A percentile compares a stretch with the other conserved stretches of the same genome.
These are phyloP conservation scores for Melanerpes aurifrons DNA, from an alignment of 2,113 vertebrate species.

Conservation along the genomic window DNA sequence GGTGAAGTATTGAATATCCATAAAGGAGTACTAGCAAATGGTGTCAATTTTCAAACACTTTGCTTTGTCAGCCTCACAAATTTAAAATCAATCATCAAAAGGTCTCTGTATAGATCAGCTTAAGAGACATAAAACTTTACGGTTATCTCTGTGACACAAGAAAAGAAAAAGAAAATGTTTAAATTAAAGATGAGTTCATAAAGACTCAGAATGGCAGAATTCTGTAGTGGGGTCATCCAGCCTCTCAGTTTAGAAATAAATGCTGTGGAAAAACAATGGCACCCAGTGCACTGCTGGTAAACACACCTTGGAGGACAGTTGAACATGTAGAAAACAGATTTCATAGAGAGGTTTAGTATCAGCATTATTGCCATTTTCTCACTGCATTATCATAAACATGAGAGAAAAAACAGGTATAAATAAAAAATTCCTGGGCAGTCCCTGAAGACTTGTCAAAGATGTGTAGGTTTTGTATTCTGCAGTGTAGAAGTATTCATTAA, in stretches of 20 bases:
- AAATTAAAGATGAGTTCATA: slow-evolving; percentile 41
- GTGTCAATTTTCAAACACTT: slow-evolving; percentile 66
- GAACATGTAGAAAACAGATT: not conserved
- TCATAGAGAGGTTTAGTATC: slow-evolving; percentile 30
- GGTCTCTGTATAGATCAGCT: slow-evolving; percentile 54
- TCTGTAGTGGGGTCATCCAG: not conserved
- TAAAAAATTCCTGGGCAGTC: slow-evolving; percentile 29
- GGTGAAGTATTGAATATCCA: slow-evolving; percentile 66
- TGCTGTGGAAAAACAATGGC: slow-evolving; percentile 14
- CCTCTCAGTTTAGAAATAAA: slow-evolving; percentile 5
- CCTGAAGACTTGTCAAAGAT: slow-evolving; percentile 28
- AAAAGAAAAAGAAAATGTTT: not conserved
- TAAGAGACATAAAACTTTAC: slow-evolving; percentile 36
- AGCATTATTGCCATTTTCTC: slow-evolving; percentile 18
- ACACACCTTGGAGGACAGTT: slow-evolving; percentile 9
- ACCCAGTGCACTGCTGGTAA: not conserved
- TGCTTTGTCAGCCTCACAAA: slow-evolving; percentile 67
- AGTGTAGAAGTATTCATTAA: slow-evolving; percentile 56
- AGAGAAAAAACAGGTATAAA: slow-evolving; percentile 37
- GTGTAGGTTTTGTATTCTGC: not conserved
- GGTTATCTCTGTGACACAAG: not conserved
- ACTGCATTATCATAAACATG: slow-evolving; percentile 33
- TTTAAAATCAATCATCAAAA: slow-evolving; percentile 73
- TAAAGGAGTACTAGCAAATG: slow-evolving; percentile 63
- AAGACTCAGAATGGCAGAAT: not conserved